Base-by-base conservation (phyloP, 1,140 invertebrate species). In the Drosophila equinoxialis region DNA sequence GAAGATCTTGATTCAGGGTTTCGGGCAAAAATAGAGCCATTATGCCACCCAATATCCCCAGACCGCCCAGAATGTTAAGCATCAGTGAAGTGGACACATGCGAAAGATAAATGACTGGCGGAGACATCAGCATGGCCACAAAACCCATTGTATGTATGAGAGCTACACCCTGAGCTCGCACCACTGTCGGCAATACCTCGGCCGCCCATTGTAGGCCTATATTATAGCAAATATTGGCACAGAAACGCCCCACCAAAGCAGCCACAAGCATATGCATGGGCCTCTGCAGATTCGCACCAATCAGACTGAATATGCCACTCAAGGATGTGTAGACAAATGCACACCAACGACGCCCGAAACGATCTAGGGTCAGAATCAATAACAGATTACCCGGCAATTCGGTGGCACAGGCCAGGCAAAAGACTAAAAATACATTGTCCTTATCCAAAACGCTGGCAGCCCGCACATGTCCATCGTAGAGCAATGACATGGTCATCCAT, bases 131-230 rank as follows among this genome's bases (percentile, higher is more conserved):
- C 66, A 95, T 96, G 1, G 96, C 96, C 0, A 97, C 95, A 79
- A 97, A 97, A 33, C 97, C 97, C 93, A 96, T 96, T 51, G 97
- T 97, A 78, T 97, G 96, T 61, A 97, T 97, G 0, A 97, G 92
- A 13, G 96, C 95, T 0, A 97, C 94, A 0, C 96, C 96, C 91
- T 97, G 96, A 0, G 96, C 96, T 51, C 97, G 91, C 0, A 98
- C 96, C 1, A 97, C 97, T 0, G 97, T 98, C 1, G 97, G 97
- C 10, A 98, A 90, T 0, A 98, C 91, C 91, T 98, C 97, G 0
- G 97, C 96, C 0, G 96, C 96, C 92, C 97, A 98, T 81, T 98
- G 97, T 0, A 98, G 93, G 0, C 96, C 96, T 62, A 98, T 97
- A 90, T 97, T 98, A 91, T 97, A 97, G 0, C 96, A 96, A 35